Percentiles rank a stretch among this genome's conserved stretches.
These are phyloP conservation scores for Prietella phreatophila DNA, from an alignment of 2,113 vertebrate species.

Conservation along the genomic window DNA sequence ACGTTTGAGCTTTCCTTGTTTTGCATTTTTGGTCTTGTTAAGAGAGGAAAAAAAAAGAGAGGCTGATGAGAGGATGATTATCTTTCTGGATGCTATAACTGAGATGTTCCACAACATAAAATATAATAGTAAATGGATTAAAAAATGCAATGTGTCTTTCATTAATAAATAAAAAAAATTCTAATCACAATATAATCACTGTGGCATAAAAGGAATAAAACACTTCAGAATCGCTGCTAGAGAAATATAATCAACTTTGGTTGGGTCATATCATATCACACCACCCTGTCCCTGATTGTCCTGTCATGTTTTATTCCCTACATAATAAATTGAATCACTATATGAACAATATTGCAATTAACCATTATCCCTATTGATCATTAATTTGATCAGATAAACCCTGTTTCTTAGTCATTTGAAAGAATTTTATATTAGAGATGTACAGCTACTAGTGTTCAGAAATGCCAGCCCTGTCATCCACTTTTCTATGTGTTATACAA, in stretches of 20 bases:
- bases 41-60: not conserved
- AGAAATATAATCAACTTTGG: too few relatives aligned
- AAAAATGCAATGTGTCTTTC: not conserved
- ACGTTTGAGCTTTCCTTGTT: not conserved
- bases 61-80: not conserved
- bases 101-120: not conserved
- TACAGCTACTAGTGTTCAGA: not conserved
- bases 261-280: not conserved
- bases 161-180: not conserved
- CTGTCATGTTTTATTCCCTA: not conserved
- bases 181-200: not conserved
- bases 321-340: not conserved
- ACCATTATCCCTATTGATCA: not conserved
- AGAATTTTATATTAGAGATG: not conserved
- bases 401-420: not conserved
- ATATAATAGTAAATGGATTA: not conserved
- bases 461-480: not conserved
- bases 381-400: not conserved
- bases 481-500: not conserved
- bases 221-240: too few relatives aligned
- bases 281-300: not conserved
- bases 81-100: not conserved
- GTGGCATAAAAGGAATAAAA: not conserved
- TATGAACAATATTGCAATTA: not conserved
- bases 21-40: not conserved